These are phyloP conservation scores for Alethe castanea DNA, from an alignment of 2,113 vertebrate genomes.

Conservation along the genomic window DNA sequence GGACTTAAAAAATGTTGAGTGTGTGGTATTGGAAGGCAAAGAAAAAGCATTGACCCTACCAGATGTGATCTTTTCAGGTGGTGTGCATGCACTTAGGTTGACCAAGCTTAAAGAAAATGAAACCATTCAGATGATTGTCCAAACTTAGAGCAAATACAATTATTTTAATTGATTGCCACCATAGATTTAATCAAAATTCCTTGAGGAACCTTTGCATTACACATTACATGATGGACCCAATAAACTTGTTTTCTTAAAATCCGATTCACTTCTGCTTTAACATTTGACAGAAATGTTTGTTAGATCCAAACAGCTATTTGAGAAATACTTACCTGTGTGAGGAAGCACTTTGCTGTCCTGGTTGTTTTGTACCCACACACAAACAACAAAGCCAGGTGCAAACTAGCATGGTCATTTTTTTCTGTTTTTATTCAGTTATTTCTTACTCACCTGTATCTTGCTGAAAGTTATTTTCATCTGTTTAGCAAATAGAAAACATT, in stretches of 20 bases:
- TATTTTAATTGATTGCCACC: background rate
- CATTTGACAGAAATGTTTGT: background rate
- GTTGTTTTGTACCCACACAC: background rate
- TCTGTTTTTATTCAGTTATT: background rate
- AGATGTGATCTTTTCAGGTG: background rate
- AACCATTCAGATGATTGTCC: background rate
- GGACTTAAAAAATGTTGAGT: background rate
- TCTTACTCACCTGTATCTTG: background rate
- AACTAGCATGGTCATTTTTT: background rate
- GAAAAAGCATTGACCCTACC: background rate
- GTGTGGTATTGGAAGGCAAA: background rate
- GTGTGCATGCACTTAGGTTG: background rate
- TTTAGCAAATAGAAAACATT: background rate
- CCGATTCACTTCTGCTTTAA: background rate
- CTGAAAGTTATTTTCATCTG: background rate
- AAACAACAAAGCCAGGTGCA: background rate
- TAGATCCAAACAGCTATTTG: background rate
- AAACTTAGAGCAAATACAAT: background rate
- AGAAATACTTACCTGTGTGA: background rate
- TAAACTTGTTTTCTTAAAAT: background rate
- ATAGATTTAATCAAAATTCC: background rate
- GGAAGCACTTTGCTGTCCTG: background rate
- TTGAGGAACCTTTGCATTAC: background rate
- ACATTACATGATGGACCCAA: background rate
- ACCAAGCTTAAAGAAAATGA: background rate